Evolutionary conservation across 35 echinoderm and acorn worm genomes (phyloP).

Genomic region (Hemicentrotus pulcherrimus): DNA sequence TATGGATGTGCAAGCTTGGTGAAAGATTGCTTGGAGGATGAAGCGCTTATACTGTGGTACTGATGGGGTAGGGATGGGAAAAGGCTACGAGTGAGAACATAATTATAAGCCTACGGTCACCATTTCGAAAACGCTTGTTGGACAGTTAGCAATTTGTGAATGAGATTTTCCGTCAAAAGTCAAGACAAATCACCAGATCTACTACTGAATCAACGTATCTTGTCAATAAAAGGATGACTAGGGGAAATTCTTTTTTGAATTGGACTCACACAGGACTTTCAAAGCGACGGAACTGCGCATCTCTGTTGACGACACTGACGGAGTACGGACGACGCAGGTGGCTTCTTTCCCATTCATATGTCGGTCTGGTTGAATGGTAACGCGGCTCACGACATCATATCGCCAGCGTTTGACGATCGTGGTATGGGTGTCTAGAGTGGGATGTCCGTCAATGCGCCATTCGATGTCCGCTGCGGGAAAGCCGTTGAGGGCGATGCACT

Average conservation of each 20-base stretch:
- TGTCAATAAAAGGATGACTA: neutral
- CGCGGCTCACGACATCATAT: neutral
- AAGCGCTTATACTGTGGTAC: neutral
- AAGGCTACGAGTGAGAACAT: neutral
- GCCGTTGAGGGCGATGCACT: neutral
- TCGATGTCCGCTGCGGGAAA: neutral
- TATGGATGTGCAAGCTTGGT: neutral
- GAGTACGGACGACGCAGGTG: neutral
- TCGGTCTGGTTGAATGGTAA: neutral
- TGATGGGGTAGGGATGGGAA: neutral
- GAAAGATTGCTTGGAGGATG: neutral
- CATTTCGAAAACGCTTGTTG: too few relatives aligned
- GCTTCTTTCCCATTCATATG: neutral
- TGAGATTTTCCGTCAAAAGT: too few relatives aligned
- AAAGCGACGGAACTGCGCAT: neutral
- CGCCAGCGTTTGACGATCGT: neutral
- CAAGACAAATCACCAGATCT: too few relatives aligned
- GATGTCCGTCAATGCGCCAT: neutral
- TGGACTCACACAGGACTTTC: neutral
- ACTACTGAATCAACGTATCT: neutral
- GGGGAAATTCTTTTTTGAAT: neutral
- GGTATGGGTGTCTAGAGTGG: neutral
- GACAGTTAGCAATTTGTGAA: too few relatives aligned
- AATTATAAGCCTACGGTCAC: neutral
- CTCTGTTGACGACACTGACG: neutral